These are phyloP conservation scores for Scartelaos histophorus DNA, from an alignment of 2,113 vertebrate species.

Conservation along the genomic window DNA sequence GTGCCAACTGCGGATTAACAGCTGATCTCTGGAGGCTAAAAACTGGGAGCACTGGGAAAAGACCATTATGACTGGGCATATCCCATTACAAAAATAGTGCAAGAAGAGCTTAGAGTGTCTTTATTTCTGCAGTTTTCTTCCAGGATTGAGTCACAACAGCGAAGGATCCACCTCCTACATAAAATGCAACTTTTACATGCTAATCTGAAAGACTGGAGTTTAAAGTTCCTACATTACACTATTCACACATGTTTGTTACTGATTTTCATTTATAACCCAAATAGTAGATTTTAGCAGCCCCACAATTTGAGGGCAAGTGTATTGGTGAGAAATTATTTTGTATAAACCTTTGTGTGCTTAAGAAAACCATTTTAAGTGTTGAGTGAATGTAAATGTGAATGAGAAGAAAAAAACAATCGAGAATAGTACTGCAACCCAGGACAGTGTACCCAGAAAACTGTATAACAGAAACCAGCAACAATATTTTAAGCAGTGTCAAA, in stretches of 20 bases:
- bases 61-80: not conserved
- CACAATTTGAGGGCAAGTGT: not conserved
- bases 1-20: constrained; percentile 37
- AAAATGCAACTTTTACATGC: too few relatives aligned
- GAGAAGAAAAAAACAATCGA: too few relatives aligned
- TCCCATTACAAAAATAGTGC: constrained; percentile 1
- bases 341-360: not conserved
- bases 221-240: too few relatives aligned
- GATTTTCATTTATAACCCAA: too few relatives aligned
- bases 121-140: not conserved
- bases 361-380: not conserved
- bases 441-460: not conserved
- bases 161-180: too few relatives aligned
- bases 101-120: not conserved
- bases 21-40: constrained; percentile 28
- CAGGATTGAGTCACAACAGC: not conserved
- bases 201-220: too few relatives aligned
- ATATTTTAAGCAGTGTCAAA: too few relatives aligned
- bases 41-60: constrained; percentile 32
- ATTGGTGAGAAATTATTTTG: not conserved
- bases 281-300: too few relatives aligned
- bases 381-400: too few relatives aligned
- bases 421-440: not conserved
- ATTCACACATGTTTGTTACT: too few relatives aligned
- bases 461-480: too few relatives aligned